Conservation (phyloP, 2,797 vertebrate genomes). For the Synaphobranchus kaupii region DNA sequence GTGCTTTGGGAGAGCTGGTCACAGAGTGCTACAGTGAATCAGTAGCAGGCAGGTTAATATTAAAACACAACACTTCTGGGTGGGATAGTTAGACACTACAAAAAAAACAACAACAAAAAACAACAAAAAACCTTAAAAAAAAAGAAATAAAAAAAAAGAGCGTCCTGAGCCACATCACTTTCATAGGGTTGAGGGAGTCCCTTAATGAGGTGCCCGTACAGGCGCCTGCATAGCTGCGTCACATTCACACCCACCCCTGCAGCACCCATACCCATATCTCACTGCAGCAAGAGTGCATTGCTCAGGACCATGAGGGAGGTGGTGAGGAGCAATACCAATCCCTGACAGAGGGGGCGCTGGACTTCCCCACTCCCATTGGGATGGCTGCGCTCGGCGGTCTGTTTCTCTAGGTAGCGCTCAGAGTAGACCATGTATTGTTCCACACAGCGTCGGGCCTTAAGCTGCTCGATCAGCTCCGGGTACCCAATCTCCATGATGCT, state of each 20-base stretch:
- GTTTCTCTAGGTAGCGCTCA: conserved; percentile 54
- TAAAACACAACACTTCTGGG: neutral
- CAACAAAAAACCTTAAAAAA: neutral
- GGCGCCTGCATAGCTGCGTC: conserved; percentile 9
- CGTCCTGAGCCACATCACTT: neutral
- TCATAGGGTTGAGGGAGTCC: neutral
- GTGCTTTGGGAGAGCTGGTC: neutral
- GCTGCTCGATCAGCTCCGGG: conserved; percentile 67
- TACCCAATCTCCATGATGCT: conserved; percentile 71
- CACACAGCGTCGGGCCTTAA: conserved; percentile 64
- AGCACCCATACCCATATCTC: neutral
- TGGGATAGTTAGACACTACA: neutral
- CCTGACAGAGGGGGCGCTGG: conserved; percentile 18
- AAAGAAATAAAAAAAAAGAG: neutral
- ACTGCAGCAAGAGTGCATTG: conserved; percentile 24
- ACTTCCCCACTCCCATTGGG: neutral
- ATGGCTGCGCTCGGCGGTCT: neutral
- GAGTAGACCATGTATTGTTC: conserved; percentile 62
- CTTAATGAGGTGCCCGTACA: neutral
- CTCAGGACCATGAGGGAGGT: conserved; percentile 31
- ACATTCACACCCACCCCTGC: neutral
- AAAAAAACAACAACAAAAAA: neutral
- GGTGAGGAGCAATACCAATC: conserved; percentile 29
- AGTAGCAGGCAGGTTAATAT: neutral
- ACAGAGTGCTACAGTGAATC: neutral